Evolutionary conservation across 2,113 vertebrate species (phyloP), one percentile per base, ranked within the genome.

Genomic region (Prunella himalayana): DNA sequence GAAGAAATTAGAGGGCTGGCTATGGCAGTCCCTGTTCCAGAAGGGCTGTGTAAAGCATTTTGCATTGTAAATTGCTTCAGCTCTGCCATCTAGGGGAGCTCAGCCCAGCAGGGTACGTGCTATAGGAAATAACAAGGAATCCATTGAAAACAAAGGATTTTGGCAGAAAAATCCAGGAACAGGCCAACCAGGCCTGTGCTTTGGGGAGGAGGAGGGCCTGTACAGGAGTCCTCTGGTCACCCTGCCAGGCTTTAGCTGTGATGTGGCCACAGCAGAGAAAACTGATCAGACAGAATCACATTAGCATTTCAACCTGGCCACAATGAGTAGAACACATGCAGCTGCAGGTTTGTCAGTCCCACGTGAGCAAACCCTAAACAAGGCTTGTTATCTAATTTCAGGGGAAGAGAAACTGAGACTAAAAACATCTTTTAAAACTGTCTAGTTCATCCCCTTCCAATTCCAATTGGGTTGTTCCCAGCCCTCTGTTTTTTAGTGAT

Each of bases 81-180:
- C 78, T 90, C 87, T 96, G 84, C 91, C 93, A 95, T 94, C 76
- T 91, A 94, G 90, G 94, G 87, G 84, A 94, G 57, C 82, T 93
- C 75, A 88, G 90, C 78, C 84, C 94, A 82, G 80, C 33, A 65
- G 81, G 86, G 81, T 89, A 69, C 0, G 0, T 44, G 63, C 45
- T 39, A 11, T 61, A 72, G 54, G 65, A 85, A 91, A 76, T 60
- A 80, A 82, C 0, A 8, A 82, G 78, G 70, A 80, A 72, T 49
- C 6, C 2, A 21, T 81, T 9, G 1, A 41, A 77, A 75, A 76
- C 54, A 79, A 91, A 95, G 66, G 41, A 10, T 87, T 91, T 80
- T 77, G 87, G 59, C 50, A 77, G 75, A 82, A 89, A 79, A 65
- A 37, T 22, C 41, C 35, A 47, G 11, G 15, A 73, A 42, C 14